Percentiles rank a stretch among this genome's conserved stretches.
phyloP scores from a whole-genome alignment of 2,888 invertebrate species.

The Diaphora mendica region DNA sequence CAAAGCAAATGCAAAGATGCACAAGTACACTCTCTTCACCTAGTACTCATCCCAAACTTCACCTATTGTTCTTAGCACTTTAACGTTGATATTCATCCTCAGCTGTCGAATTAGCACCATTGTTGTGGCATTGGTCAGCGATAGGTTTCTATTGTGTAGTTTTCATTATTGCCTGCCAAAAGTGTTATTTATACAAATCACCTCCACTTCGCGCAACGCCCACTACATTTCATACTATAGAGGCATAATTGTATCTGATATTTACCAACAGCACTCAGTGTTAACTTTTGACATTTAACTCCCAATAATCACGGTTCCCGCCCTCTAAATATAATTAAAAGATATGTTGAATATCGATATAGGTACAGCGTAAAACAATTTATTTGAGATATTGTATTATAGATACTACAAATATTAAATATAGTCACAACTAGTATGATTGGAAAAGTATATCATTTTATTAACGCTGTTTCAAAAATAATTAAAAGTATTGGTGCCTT shows the following conservation, averaged over 20 bases:
- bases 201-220: constrained; percentile 16
- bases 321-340: constrained; percentile 16
- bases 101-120: neutral
- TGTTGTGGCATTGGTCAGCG: neutral
- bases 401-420: neutral
- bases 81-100: neutral
- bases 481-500: neutral
- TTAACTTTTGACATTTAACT: constrained; percentile 20
- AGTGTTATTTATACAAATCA: neutral
- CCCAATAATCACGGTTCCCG: neutral
- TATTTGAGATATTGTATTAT: constrained; percentile 3
- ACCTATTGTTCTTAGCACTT: neutral
- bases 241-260: constrained; percentile 14
- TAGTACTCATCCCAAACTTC: neutral
- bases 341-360: neutral
- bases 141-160: neutral
- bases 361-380: neutral
- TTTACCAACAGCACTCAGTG: constrained; percentile 10
- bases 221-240: neutral
- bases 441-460: neutral
- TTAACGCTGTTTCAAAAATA: neutral
- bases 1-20: no score
- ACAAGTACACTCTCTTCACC: no score
- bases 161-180: neutral
- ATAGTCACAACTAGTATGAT: neutral